These are phyloP conservation scores for Sula dactylatra DNA, from an alignment of 2,113 vertebrate genomes.

Conservation along the genomic window DNA sequence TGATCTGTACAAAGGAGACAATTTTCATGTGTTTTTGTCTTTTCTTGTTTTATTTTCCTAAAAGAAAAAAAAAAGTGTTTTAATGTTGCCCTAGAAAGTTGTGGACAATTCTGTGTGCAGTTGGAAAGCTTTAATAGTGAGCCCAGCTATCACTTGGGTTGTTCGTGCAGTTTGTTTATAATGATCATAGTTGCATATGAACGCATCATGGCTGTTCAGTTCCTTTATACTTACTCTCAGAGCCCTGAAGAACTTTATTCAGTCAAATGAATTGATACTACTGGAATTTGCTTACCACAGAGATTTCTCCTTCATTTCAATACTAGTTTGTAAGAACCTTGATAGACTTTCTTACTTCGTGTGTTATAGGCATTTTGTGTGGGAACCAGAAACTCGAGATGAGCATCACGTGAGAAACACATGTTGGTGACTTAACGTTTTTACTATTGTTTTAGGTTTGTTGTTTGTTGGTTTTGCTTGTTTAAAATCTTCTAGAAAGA, in stretches of 20 bases:
- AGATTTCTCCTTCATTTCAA: constrained; percentile 8
- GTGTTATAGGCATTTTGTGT: neutral
- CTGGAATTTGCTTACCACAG: neutral
- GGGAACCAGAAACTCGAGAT: neutral
- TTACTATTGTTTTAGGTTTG: neutral
- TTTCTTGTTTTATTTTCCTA: neutral
- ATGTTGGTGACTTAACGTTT: neutral
- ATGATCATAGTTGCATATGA: neutral
- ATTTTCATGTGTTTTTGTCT: neutral
- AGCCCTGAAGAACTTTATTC: neutral
- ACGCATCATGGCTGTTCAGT: neutral
- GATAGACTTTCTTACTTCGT: neutral
- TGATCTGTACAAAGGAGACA: neutral
- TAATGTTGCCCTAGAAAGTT: neutral
- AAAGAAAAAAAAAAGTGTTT: neutral
- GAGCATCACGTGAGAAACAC: neutral
- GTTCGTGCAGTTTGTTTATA: neutral
- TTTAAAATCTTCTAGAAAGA: neutral
- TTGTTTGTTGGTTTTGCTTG: neutral
- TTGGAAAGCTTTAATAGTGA: neutral
- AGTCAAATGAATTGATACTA: neutral
- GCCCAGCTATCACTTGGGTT: neutral
- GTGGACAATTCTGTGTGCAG: neutral
- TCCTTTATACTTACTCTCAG: neutral
- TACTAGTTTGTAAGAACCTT: neutral